phyloP scores from a whole-genome alignment of 2,113 vertebrate genomes.

The Chloropsis cyanopogon region DNA sequence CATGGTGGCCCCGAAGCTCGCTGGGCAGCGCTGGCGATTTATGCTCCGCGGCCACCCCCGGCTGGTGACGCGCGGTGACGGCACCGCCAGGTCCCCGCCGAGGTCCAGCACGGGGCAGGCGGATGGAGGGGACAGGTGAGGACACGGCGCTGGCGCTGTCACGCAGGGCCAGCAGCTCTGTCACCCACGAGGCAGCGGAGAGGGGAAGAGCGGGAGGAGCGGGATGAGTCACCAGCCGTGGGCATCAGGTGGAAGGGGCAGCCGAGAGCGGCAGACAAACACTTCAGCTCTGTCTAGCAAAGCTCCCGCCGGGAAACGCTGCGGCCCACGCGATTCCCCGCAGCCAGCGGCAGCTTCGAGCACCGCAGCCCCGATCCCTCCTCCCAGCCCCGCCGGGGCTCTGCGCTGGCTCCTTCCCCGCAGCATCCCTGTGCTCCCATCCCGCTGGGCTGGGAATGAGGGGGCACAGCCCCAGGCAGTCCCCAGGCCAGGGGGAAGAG shows the following conservation, averaged over 20 bases:
- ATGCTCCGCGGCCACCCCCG: neutral
- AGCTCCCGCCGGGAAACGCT: neutral
- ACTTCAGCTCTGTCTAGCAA: neutral
- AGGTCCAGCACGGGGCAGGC: neutral
- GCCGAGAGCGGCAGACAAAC: neutral
- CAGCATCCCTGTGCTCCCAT: neutral
- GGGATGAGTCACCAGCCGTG: neutral
- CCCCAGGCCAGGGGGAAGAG: neutral
- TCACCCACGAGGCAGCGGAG: neutral
- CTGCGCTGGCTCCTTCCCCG: neutral
- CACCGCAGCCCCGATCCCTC: neutral
- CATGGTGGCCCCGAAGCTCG: neutral
- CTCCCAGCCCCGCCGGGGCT: neutral
- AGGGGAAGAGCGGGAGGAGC: neutral
- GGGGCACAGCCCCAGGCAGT: neutral
- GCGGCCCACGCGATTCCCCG: neutral
- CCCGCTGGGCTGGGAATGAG: neutral
- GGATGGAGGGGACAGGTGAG: fast-evolving
- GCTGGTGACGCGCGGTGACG: neutral
- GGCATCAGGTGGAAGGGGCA: neutral
- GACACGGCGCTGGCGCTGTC: neutral
- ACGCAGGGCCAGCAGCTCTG: fast-evolving
- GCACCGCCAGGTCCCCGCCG: neutral
- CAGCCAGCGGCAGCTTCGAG: neutral
- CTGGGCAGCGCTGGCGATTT: neutral